Percentiles rank a stretch among this genome's conserved stretches.
Evolutionary conservation across 2,888 invertebrate species (phyloP).

Genomic region (Keiferia lycopersicella): DNA sequence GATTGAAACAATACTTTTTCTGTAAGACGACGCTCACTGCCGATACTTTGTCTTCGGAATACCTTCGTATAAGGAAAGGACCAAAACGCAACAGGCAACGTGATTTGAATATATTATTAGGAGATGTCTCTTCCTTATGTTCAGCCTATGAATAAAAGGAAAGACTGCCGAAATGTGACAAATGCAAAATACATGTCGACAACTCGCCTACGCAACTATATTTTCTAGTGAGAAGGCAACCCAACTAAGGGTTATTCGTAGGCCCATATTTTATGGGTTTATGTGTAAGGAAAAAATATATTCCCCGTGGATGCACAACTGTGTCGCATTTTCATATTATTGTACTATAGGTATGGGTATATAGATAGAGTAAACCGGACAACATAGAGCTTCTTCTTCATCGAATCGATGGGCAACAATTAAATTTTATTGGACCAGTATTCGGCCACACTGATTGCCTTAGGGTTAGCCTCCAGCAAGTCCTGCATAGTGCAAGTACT

Average conservation of each 20-base stretch:
- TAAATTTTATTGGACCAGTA: too few species aligned
- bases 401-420: too few species aligned
- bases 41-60: background rate
- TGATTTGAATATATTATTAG: background rate
- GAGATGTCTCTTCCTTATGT: background rate
- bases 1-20: too few species aligned
- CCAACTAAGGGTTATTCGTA: background rate
- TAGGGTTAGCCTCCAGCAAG: too few species aligned
- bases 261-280: background rate
- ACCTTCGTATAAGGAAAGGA: background rate
- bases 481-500: too few species aligned
- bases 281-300: too few species aligned
- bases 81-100: background rate
- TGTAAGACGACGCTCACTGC: background rate
- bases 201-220: background rate
- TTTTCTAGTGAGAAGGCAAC: background rate
- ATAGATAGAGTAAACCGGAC: too few species aligned
- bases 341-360: too few species aligned
- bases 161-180: background rate
- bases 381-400: too few species aligned
- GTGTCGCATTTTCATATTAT: too few species aligned
- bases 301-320: too few species aligned
- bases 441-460: too few species aligned
- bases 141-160: constrained; percentile 12
- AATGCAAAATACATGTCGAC: background rate